Conservation (phyloP, 2,888 invertebrate genomes). For the Melolontha melolontha region DNA sequence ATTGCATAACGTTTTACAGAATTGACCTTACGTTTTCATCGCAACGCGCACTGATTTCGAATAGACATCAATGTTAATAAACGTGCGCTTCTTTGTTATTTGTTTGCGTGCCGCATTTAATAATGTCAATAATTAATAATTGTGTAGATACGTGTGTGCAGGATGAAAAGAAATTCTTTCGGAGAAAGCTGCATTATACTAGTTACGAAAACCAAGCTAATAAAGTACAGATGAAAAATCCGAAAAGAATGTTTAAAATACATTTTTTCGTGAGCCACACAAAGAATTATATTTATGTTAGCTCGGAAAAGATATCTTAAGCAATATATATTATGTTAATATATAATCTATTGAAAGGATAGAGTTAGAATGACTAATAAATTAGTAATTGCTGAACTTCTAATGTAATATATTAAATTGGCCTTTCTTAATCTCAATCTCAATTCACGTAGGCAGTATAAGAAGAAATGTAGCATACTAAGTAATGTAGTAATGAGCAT, state of each 20-base stretch:
- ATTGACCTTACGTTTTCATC: slow-evolving; percentile 23
- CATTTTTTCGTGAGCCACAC: too few relatives aligned
- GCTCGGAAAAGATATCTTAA: too few relatives aligned
- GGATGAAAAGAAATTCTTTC: slow-evolving; percentile 11
- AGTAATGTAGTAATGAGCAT: too few relatives aligned
- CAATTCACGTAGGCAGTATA: too few relatives aligned
- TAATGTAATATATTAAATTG: too few relatives aligned
- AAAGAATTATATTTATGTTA: too few relatives aligned
- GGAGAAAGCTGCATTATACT: slow-evolving; percentile 3
- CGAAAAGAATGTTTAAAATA: neutral
- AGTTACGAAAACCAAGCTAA: neutral
- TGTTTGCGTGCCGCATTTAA: slow-evolving; percentile 1
- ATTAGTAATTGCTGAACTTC: too few relatives aligned
- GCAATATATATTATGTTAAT: too few relatives aligned
- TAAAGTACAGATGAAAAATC: neutral
- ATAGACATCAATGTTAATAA: slow-evolving; percentile 2
- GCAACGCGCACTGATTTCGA: slow-evolving; percentile 17
- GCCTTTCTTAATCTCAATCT: too few relatives aligned
- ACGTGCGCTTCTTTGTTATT: neutral
- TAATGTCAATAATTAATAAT: slow-evolving; percentile 16
- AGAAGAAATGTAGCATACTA: too few relatives aligned
- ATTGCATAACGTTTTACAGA: slow-evolving; percentile 16
- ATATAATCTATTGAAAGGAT: too few relatives aligned
- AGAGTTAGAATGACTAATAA: too few relatives aligned
- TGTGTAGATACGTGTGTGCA: neutral